A percentile compares a stretch with the other conserved stretches of the same genome.
Evolutionary conservation across 2,888 invertebrate species (phyloP).

Genomic region (Zaprionus bogoriensis): DNA sequence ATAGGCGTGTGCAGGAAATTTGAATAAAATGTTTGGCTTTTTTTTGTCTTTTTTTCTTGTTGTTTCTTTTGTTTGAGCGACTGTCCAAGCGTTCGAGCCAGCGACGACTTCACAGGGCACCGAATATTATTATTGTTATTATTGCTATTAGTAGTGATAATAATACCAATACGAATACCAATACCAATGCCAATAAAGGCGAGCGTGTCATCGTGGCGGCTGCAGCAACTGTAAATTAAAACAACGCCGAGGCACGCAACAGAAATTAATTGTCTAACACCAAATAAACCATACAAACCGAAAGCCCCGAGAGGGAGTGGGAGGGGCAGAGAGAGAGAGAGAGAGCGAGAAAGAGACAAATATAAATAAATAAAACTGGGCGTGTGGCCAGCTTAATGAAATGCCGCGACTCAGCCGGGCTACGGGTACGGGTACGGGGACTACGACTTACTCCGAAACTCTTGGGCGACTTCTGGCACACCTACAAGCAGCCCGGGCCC

Average conservation of each 20-base stretch:
- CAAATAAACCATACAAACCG: slow-evolving; percentile 70
- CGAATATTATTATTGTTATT: slow-evolving; percentile 10
- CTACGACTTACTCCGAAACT: slow-evolving; percentile 33
- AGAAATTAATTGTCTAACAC: slow-evolving; percentile 82
- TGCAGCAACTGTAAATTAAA: slow-evolving; percentile 72
- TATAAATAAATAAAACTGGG: slow-evolving; percentile 57
- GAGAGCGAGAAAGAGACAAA: slow-evolving; percentile 20
- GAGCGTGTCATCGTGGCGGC: slow-evolving; percentile 62
- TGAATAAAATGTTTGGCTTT: background rate
- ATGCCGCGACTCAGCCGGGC: slow-evolving; percentile 14
- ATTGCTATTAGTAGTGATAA: slow-evolving; percentile 19
- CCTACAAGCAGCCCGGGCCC: slow-evolving; percentile 49
- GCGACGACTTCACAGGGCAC: slow-evolving; percentile 13
- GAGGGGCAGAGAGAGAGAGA: slow-evolving; percentile 3
- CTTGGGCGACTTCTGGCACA: slow-evolving; percentile 54
- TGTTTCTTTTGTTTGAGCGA: slow-evolving; percentile 16
- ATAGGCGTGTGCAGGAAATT: too few species aligned
- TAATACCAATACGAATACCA: slow-evolving; percentile 50
- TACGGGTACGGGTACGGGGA: slow-evolving; percentile 5
- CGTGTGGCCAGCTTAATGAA: slow-evolving; percentile 61
- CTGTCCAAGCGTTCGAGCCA: slow-evolving; percentile 16
- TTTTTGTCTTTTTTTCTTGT: slow-evolving; percentile 33
- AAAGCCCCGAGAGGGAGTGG: slow-evolving; percentile 9
- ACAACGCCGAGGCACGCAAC: slow-evolving; percentile 80
- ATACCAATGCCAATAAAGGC: slow-evolving; percentile 53